Evolutionary conservation across 2,888 invertebrate genomes (phyloP).

Genomic region (Camptogramma bilineatum): DNA sequence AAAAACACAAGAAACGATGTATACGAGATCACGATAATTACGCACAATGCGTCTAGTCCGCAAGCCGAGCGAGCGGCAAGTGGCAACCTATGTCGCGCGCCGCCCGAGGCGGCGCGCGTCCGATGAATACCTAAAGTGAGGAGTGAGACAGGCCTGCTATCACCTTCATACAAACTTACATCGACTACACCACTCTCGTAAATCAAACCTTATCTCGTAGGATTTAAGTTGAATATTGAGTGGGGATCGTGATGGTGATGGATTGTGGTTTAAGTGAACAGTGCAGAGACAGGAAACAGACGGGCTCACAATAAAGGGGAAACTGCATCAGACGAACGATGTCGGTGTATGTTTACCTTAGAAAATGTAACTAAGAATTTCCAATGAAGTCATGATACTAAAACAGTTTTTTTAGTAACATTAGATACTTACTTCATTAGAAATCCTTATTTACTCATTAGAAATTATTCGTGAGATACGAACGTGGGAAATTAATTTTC

Average conservation of each 20-base stretch:
- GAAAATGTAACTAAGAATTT: neutral
- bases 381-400: no score
- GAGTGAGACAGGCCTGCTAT: no score
- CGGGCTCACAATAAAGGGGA: conserved; percentile 18
- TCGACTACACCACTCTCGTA: conserved; percentile 8
- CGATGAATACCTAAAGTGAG: no score
- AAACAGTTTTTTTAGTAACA: no score
- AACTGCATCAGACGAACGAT: conserved; percentile 6
- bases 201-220: conserved; percentile 23
- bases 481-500: neutral
- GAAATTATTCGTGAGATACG: no score
- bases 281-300: conserved; percentile 29
- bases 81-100: no score
- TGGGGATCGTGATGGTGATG: conserved; percentile 10
- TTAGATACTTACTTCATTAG: no score
- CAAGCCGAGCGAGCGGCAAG: no score
- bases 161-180: conserved; percentile 24
- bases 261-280: conserved; percentile 24
- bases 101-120: no score
- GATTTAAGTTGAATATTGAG: conserved; percentile 18
- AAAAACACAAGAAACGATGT: no score
- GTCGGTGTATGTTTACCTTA: neutral
- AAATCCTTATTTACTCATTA: neutral
- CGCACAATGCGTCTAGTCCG: no score
- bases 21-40: no score